Percentiles rank a stretch among this genome's conserved stretches.
These are phyloP conservation scores for Drosophila orosa DNA, from an alignment of 1,140 invertebrate species.

Conservation along the genomic window DNA sequence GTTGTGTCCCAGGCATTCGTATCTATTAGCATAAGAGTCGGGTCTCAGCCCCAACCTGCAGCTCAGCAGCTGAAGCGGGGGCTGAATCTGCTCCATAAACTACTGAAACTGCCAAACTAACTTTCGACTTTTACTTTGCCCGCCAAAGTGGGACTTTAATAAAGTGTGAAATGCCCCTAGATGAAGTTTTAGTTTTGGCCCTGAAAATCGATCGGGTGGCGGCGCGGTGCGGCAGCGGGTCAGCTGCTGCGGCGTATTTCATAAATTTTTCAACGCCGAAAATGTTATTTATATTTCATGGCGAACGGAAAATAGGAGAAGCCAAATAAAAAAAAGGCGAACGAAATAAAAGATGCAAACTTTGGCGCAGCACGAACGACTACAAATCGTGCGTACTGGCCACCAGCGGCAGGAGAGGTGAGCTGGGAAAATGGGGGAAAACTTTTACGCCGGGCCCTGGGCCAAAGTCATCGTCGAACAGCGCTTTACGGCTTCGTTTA, in stretches of 20 bases:
- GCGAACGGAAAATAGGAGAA: slow-evolving; percentile 39
- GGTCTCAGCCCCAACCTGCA: neutral
- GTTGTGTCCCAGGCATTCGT: slow-evolving; percentile 23
- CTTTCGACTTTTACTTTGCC: slow-evolving; percentile 74
- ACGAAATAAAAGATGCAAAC: slow-evolving; percentile 54
- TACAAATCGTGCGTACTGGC: slow-evolving; percentile 77
- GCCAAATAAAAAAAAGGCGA: slow-evolving; percentile 24
- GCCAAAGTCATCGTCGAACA: slow-evolving; percentile 59
- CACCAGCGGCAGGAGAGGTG: slow-evolving; percentile 31
- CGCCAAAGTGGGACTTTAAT: slow-evolving; percentile 62
- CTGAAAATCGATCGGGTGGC: slow-evolving; percentile 69
- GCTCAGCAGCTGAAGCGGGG: neutral
- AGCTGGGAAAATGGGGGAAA: slow-evolving; percentile 61
- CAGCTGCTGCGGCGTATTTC: slow-evolving; percentile 67
- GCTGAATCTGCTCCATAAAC: slow-evolving; percentile 23
- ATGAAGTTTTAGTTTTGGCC: slow-evolving; percentile 56
- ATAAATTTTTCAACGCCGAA: slow-evolving; percentile 79
- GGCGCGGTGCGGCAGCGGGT: neutral
- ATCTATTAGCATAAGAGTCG: slow-evolving; percentile 28
- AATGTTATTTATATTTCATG: slow-evolving; percentile 83
- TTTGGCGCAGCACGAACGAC: slow-evolving; percentile 80
- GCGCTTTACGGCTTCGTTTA: slow-evolving; percentile 78
- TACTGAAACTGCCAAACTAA: slow-evolving; percentile 63
- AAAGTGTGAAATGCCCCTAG: slow-evolving; percentile 77
- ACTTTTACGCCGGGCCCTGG: slow-evolving; percentile 61